These are phyloP conservation scores for Dendroctonus ponderosae DNA, from an alignment of 1,140 invertebrate species.

Conservation along the genomic window DNA sequence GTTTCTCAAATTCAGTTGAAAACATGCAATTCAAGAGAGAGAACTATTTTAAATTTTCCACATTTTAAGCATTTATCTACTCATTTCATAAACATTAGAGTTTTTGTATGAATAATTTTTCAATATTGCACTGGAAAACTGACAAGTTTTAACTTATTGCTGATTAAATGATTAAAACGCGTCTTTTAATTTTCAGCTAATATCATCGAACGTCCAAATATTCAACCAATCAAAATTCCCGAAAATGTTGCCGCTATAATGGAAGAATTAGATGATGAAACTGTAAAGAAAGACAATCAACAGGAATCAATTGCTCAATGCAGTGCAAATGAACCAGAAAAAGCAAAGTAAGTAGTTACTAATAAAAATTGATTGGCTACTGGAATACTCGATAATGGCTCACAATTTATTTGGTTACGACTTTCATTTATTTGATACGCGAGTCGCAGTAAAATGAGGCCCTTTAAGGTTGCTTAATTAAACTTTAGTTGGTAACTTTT, in stretches of 20 bases:
- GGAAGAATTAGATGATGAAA: not conserved
- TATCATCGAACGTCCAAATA: constrained; percentile 1
- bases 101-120: not conserved
- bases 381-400: no score
- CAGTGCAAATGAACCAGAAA: not conserved
- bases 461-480: no score
- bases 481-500: no score
- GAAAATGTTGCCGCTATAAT: constrained; percentile 14
- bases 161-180: not conserved
- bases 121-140: not conserved
- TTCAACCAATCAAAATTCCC: constrained; percentile 7
- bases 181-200: not conserved
- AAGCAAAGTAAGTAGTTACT: not conserved
- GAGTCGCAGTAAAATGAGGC: no score
- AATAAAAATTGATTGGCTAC: not conserved
- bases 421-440: no score
- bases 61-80: no score
- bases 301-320: not conserved
- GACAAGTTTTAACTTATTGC: not conserved
- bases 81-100: no score
- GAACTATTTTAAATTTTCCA: no score
- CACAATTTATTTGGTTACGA: no score
- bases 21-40: not conserved
- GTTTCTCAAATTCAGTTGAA: not conserved
- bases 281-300: not conserved